A percentile compares a stretch with the other conserved stretches of the same genome.
phyloP scores from a whole-genome alignment of 2,113 vertebrate species.

The Fukomys damarensis region DNA sequence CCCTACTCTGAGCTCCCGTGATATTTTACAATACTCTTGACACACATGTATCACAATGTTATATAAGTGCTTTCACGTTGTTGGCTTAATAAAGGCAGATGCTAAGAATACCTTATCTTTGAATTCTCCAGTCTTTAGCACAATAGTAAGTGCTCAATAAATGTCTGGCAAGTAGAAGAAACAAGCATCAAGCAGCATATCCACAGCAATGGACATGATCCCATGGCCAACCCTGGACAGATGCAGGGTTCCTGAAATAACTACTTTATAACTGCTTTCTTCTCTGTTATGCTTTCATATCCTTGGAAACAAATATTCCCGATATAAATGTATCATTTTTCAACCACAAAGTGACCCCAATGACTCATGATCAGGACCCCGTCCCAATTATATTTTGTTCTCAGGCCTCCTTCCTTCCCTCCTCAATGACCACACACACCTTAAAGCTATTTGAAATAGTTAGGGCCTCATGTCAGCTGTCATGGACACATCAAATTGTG shows the following conservation, averaged over 20 bases:
- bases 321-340: background rate
- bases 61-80: background rate
- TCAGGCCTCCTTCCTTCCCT: background rate
- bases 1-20: background rate
- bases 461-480: background rate
- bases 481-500: background rate
- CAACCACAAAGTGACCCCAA: background rate
- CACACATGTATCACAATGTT: background rate
- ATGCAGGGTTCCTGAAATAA: background rate
- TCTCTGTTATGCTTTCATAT: background rate
- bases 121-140: background rate
- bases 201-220: background rate
- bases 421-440: background rate
- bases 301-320: background rate
- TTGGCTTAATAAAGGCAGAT: background rate
- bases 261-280: background rate
- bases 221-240: background rate
- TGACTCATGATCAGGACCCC: background rate
- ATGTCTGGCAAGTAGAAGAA: background rate
- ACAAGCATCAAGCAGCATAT: background rate
- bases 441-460: background rate
- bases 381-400: background rate
- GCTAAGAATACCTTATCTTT: background rate
- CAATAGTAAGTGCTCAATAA: background rate
- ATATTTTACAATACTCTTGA: background rate